phyloP scores from a whole-genome alignment of 2,113 vertebrate species.

The Carlito syrichta region DNA sequence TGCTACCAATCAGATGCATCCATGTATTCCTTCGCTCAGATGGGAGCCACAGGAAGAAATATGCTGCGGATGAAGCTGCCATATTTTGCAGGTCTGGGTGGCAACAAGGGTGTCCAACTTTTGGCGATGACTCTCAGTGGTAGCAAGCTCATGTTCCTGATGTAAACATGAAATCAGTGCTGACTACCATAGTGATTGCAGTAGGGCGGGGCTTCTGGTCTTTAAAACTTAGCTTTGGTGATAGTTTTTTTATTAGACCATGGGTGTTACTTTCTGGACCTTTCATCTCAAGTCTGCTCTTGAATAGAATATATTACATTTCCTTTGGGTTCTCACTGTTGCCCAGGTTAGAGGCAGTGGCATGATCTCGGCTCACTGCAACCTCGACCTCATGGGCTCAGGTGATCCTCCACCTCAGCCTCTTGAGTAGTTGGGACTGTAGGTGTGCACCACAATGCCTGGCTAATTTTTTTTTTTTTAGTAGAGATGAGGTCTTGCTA shows the following conservation, averaged over 20 bases:
- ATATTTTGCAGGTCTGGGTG: not conserved
- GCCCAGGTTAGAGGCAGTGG: too few relatives aligned
- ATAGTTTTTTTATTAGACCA: not conserved
- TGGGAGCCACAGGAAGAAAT: not conserved
- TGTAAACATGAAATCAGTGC: not conserved
- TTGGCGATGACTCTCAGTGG: not conserved
- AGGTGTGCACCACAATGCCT: too few relatives aligned
- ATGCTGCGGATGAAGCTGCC: not conserved
- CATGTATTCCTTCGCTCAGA: not conserved
- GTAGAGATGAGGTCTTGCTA: too few relatives aligned
- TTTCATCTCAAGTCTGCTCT: not conserved
- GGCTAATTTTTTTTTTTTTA: too few relatives aligned
- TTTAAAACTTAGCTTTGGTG: not conserved
- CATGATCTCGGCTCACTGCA: too few relatives aligned
- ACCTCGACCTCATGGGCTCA: too few relatives aligned
- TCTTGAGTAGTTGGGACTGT: too few relatives aligned
- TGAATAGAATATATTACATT: too few relatives aligned
- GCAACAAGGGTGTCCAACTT: not conserved
- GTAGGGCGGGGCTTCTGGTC: not conserved
- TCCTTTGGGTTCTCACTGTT: too few relatives aligned
- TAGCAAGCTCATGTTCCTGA: not conserved
- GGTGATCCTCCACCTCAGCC: too few relatives aligned
- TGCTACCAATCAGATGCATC: not conserved
- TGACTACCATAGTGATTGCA: not conserved
- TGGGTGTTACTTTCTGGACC: not conserved